Conservation (phyloP, 2,113 vertebrate genomes). For the Dicerorhinus sumatrensis region DNA sequence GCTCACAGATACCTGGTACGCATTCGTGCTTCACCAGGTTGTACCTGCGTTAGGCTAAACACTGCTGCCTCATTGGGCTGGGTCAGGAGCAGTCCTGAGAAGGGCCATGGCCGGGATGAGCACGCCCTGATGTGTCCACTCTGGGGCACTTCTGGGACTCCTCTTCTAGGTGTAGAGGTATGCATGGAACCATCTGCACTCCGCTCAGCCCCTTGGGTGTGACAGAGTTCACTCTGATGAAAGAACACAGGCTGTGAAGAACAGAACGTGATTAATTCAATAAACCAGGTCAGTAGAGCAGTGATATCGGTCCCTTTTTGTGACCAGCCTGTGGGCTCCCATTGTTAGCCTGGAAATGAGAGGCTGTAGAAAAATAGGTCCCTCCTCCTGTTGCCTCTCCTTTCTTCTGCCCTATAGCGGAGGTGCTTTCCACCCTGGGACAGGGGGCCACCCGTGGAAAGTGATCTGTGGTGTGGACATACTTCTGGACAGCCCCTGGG, state of each 20-base stretch:
- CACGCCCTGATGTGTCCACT: not conserved
- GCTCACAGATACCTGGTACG: not conserved
- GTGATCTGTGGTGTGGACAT: not conserved
- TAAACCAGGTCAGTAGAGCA: not conserved
- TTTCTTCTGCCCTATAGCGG: not conserved
- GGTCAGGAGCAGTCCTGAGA: not conserved
- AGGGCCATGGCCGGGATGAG: not conserved
- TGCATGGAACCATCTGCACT: accelerated
- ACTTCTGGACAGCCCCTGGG: not conserved
- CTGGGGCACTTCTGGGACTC: not conserved
- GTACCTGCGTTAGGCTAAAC: not conserved
- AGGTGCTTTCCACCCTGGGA: accelerated
- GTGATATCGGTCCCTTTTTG: not conserved
- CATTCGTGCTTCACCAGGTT: not conserved
- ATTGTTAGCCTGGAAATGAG: not conserved
- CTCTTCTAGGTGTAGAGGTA: not conserved
- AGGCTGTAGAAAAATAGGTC: not conserved
- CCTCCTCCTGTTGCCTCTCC: not conserved
- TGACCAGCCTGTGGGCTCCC: not conserved
- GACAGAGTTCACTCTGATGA: not conserved
- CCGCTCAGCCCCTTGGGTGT: not conserved
- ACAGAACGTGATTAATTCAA: not conserved
- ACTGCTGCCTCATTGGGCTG: accelerated
- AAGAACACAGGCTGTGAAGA: not conserved
- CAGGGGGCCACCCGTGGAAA: too few relatives aligned